phyloP scores from a whole-genome alignment of 2,797 vertebrate species.

The Syngnathus acus region DNA sequence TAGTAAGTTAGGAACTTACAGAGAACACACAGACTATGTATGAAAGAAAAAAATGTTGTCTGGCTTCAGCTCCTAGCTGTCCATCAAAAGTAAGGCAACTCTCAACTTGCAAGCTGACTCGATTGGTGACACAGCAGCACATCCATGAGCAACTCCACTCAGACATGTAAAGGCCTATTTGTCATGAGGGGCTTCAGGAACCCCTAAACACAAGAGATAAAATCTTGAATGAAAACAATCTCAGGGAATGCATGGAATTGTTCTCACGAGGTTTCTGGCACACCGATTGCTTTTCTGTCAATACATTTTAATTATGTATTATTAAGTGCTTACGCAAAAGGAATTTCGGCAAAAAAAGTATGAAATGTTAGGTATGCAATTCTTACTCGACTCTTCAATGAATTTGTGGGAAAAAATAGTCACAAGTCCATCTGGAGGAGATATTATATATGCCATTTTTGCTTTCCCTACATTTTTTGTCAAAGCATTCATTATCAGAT shows the following conservation, averaged over 20 bases:
- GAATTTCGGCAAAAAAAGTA: not conserved
- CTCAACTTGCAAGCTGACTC: not conserved
- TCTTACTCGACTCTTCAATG: too few relatives aligned
- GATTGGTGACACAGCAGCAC: not conserved
- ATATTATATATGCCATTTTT: too few relatives aligned
- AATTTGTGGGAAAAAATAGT: too few relatives aligned
- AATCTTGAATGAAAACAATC: not conserved
- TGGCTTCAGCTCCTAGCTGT: not conserved
- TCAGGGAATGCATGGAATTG: not conserved
- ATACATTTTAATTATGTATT: not conserved
- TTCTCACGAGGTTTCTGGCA: not conserved
- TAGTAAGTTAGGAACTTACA: too few relatives aligned
- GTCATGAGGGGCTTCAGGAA: not conserved
- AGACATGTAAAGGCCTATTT: conserved; percentile 1
- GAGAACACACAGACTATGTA: not conserved
- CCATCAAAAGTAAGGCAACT: not conserved
- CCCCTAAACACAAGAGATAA: not conserved
- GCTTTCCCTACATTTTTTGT: too few relatives aligned
- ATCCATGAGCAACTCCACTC: not conserved
- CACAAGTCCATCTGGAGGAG: too few relatives aligned
- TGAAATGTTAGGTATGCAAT: too few relatives aligned
- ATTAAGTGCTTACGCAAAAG: not conserved
- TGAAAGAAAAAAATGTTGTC: not conserved
- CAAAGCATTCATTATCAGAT: too few relatives aligned
- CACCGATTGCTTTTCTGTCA: not conserved